Conservation (phyloP, 2,888 invertebrate genomes). For the Prosopocoilus inquinatus region DNA sequence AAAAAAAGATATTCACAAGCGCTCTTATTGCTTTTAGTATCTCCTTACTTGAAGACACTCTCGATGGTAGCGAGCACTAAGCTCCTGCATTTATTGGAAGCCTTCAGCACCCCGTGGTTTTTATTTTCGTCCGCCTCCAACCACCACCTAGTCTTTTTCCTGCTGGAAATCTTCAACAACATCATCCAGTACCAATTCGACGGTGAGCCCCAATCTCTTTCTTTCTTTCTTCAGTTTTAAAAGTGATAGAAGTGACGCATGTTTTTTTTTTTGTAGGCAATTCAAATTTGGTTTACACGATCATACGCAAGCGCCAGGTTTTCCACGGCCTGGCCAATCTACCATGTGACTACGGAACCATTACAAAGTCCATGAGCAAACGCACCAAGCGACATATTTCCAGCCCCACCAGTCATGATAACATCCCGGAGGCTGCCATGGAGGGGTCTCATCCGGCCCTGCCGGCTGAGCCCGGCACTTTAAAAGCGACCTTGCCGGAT, state of each 20-base stretch:
- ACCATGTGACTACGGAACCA: slow-evolving; percentile 88
- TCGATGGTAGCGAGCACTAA: slow-evolving; percentile 99
- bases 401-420: slow-evolving; percentile 44
- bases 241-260: background rate
- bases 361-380: slow-evolving; percentile 72
- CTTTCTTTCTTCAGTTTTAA: background rate
- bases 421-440: slow-evolving; percentile 69
- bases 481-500: slow-evolving; percentile 86
- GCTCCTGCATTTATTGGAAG: slow-evolving; percentile 92
- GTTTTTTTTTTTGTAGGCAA: slow-evolving; percentile 69
- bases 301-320: slow-evolving; percentile 96
- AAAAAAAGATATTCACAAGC: background rate
- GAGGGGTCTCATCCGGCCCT: slow-evolving; percentile 81
- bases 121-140: slow-evolving; percentile 94
- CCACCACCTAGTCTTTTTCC: slow-evolving; percentile 97
- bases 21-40: slow-evolving; percentile 62
- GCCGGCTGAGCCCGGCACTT: slow-evolving; percentile 88
- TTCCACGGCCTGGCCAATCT: slow-evolving; percentile 98
- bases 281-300: slow-evolving; percentile 97
- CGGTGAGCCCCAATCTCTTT: slow-evolving; percentile 61
- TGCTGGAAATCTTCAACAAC: slow-evolving; percentile 98
- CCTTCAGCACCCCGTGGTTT: slow-evolving; percentile 99
- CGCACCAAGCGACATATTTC: slow-evolving; percentile 45
- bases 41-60: slow-evolving; percentile 96
- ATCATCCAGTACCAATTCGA: slow-evolving; percentile 99